Conservation (phyloP, 2,113 vertebrate species). For the Trematocara marginatum region DNA sequence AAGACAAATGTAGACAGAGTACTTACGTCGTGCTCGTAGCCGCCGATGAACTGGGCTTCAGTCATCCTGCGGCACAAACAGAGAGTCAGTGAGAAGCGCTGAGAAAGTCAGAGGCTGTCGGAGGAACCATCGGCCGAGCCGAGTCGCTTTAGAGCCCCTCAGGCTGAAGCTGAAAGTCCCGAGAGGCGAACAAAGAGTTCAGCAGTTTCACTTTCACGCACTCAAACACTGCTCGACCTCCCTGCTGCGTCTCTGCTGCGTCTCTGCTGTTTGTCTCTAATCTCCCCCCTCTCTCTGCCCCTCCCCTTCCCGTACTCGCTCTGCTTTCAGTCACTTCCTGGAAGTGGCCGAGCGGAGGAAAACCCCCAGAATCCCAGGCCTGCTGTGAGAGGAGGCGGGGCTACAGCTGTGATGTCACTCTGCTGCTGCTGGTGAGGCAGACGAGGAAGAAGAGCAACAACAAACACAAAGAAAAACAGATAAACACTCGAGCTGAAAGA, state of each 20-base stretch:
- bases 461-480: neutral
- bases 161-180: neutral
- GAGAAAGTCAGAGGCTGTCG: neutral
- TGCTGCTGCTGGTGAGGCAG: neutral
- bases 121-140: neutral
- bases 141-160: neutral
- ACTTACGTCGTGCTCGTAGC: constrained; percentile 72
- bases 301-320: neutral
- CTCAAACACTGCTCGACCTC: neutral
- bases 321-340: constrained; percentile 71
- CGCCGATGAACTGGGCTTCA: constrained; percentile 61
- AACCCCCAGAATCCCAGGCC: constrained; percentile 76
- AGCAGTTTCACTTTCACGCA: constrained; percentile 28
- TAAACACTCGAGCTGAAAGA: neutral
- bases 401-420: constrained; percentile 10
- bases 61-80: constrained; percentile 66
- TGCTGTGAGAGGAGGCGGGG: neutral
- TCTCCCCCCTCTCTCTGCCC: neutral
- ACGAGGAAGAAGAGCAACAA: neutral
- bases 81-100: neutral
- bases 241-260: neutral
- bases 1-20: neutral
- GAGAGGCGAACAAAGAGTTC: neutral
- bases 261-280: neutral
- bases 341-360: constrained; percentile 70